phyloP scores from a whole-genome alignment of 2,113 vertebrate genomes.

The Pseudorectes ferrugineus region DNA sequence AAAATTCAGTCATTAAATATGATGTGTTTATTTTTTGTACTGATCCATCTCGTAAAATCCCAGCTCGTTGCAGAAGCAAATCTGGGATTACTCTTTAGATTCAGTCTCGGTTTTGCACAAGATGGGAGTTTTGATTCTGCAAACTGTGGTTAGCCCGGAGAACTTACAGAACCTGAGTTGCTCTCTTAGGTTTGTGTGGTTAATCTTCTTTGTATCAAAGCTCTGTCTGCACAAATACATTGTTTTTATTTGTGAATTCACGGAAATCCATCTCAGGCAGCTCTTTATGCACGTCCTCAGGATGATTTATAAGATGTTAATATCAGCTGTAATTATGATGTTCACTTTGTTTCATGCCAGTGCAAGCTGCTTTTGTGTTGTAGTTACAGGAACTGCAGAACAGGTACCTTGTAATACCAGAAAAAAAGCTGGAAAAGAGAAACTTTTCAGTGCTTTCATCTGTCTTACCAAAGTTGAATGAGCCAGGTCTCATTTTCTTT shows the following conservation, averaged over 20 bases:
- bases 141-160: not conserved
- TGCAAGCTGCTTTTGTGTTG: not conserved
- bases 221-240: too few species aligned
- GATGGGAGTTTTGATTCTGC: not conserved
- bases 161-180: rapidly evolving
- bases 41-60: not conserved
- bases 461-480: not conserved
- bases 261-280: not conserved
- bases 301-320: not conserved
- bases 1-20: not conserved
- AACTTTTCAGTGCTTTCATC: not conserved
- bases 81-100: not conserved
- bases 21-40: not conserved
- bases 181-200: not conserved
- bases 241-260: not conserved
- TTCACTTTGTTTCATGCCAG: not conserved
- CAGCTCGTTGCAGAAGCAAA: not conserved
- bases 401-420: not conserved
- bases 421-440: not conserved
- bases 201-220: not conserved
- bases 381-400: not conserved
- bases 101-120: not conserved
- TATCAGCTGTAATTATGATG: not conserved
- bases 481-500: not conserved
- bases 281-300: not conserved